Conservation (phyloP, 2,797 vertebrate genomes). For the Rhinella marina region DNA sequence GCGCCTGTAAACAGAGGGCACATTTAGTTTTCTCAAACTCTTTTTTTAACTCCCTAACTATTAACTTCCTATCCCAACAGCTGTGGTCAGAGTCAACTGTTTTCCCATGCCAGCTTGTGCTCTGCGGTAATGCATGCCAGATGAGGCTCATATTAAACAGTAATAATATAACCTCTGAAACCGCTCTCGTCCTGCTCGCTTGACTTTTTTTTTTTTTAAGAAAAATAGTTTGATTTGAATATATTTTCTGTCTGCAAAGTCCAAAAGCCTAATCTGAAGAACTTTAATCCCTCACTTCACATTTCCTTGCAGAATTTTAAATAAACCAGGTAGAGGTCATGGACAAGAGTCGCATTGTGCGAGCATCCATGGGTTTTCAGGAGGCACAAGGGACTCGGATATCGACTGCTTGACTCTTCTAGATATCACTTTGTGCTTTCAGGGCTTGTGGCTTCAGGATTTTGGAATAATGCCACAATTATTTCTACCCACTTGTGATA, state of each 20-base stretch:
- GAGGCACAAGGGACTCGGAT: background rate
- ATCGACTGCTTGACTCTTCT: background rate
- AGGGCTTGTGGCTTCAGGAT: background rate
- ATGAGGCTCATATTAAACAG: conserved; percentile 59
- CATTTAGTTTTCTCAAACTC: conserved; percentile 49
- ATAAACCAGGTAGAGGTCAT: conserved; percentile 53
- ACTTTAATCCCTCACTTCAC: conserved; percentile 61
- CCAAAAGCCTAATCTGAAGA: conserved; percentile 43
- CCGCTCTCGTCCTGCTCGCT: conserved; percentile 56
- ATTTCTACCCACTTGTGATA: background rate
- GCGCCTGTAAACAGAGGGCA: conserved; percentile 51
- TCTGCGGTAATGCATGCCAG: conserved; percentile 52
- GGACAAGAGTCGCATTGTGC: conserved; percentile 53
- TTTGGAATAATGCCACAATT: conserved; percentile 15
- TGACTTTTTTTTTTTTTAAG: conserved; percentile 52
- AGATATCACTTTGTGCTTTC: background rate
- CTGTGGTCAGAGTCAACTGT: conserved; percentile 56
- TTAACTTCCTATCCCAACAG: conserved; percentile 62
- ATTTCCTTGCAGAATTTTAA: conserved; percentile 59
- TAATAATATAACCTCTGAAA: conserved; percentile 61
- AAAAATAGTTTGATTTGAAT: conserved; percentile 60
- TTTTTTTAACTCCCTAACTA: conserved; percentile 49
- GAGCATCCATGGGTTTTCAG: conserved; percentile 10
- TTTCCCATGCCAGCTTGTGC: conserved; percentile 60
- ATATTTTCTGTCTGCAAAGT: conserved; percentile 57